Evolutionary conservation across 2,888 invertebrate species (phyloP), one percentile per base, ranked within the genome.

Genomic region (Lasius fuliginosus): DNA sequence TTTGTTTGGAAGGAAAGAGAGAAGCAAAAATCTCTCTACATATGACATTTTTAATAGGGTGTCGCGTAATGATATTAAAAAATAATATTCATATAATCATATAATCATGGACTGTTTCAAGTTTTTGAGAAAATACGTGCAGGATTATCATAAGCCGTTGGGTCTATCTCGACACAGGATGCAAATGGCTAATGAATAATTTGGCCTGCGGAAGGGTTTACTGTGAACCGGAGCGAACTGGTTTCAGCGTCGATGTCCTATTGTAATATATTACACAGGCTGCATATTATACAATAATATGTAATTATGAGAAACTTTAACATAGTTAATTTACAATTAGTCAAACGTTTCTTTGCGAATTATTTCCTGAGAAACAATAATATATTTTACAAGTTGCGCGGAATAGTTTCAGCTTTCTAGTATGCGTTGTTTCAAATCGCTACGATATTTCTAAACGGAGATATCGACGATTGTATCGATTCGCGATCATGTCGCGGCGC

Each of bases 101-200:
- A 33, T 69, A 33, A 71, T 18, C n/a, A 33, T 42, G 58, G 18
- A 71, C 46, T 71, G 73, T 49, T 33, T 60, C n/a, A 46, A 15
- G 27, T 73, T 42, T 79, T 81, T 60, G 60, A 81, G 73, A 60
- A 73, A 81, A 49, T 33, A 60, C 46, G 23, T 36, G 33, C 46
- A 18, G 53, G 73, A 81, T 81, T 81, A 81, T 60, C 36, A 60
- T 81, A 73, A 81, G 79, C 79, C 79, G 60, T 79, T 58, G 79
- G 33, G 71, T 71, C 58, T 56, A 73, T 60, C 60, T 81, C 79
- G 60, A 62, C 79, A 71, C 73, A 73, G 79, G 73, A 81, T 81
- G 79, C 79, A 73, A 81, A 81, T 81, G 73, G 73, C 60, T 73
- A 73, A 73, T 81, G 46, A 81, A 81, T 81, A 81, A 81, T 73